A percentile compares a stretch with the other conserved stretches of the same genome.
Evolutionary conservation across 2,797 vertebrate genomes (phyloP).

Genomic region (Nannoperca obscura): DNA sequence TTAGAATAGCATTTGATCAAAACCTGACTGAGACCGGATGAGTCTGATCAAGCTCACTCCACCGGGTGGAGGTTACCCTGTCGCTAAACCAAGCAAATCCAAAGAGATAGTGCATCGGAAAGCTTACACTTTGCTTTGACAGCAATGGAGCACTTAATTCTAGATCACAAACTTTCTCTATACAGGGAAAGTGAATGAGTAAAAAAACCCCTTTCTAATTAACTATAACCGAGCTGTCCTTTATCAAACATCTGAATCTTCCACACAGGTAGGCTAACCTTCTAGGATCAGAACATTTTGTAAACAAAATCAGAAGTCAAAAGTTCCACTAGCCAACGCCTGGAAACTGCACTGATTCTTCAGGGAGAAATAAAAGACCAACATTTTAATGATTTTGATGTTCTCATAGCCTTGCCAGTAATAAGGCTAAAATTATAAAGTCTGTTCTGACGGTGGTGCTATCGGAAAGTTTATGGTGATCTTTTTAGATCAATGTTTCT

Average conservation of each 20-base stretch:
- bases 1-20: slow-evolving; percentile 52
- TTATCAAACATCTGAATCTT: neutral
- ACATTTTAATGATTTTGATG: neutral
- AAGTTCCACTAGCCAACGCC: neutral
- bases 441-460: neutral
- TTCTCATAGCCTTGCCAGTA: neutral
- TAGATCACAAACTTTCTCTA: neutral
- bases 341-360: neutral
- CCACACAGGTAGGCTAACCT: neutral
- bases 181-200: neutral
- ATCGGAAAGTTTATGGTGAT: neutral
- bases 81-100: slow-evolving; percentile 5
- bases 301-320: neutral
- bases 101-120: slow-evolving; percentile 16
- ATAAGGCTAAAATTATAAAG: neutral
- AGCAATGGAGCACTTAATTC: slow-evolving; percentile 3
- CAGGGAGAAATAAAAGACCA: neutral
- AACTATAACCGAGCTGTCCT: neutral
- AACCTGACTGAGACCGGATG: slow-evolving; percentile 22
- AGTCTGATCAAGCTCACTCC: slow-evolving; percentile 22
- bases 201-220: neutral
- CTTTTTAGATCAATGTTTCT: neutral
- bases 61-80: slow-evolving; percentile 4
- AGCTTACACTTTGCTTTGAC: slow-evolving; percentile 38
- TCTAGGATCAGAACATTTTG: neutral